phyloP scores from a whole-genome alignment of 30 jellyfish, hydroid and myxozoan species.

The Aurelia aurita region DNA sequence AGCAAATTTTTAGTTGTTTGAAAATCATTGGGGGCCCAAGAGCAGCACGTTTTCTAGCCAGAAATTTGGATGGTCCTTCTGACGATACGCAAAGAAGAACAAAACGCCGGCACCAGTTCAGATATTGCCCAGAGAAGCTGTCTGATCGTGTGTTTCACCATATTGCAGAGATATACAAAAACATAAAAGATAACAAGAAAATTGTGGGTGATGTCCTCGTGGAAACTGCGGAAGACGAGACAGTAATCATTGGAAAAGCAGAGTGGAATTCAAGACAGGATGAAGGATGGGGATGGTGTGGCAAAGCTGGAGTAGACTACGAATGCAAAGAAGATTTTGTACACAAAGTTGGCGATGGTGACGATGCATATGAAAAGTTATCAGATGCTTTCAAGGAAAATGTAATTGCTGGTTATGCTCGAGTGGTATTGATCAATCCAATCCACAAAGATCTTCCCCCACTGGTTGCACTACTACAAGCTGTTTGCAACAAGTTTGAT shows the following conservation, averaged over 20 bases:
- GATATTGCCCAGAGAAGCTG: slow-evolving; percentile 16
- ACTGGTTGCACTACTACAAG: slow-evolving; percentile 21
- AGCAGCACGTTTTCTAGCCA: slow-evolving; percentile 27
- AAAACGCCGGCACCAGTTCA: slow-evolving; percentile 26
- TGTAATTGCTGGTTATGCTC: slow-evolving; percentile 12
- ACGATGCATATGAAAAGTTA: slow-evolving; percentile 26
- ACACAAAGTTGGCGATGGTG: slow-evolving; percentile 24
- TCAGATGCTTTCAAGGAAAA: slow-evolving; percentile 26
- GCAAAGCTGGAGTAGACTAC: slow-evolving; percentile 35
- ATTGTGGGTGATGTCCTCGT: slow-evolving; percentile 1
- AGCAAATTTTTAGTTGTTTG: slow-evolving; percentile 23
- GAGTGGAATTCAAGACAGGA: slow-evolving; percentile 13
- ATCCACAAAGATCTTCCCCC: slow-evolving; percentile 37
- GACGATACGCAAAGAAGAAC: slow-evolving; percentile 33
- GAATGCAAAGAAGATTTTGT: slow-evolving; percentile 19
- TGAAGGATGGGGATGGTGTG: slow-evolving; percentile 55
- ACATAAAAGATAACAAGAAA: slow-evolving; percentile 1
- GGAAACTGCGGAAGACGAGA: slow-evolving; percentile 40
- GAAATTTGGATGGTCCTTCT: slow-evolving; percentile 26
- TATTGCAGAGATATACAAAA: not conserved
- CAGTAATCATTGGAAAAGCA: slow-evolving; percentile 24
- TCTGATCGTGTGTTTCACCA: slow-evolving; percentile 23
- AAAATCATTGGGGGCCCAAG: slow-evolving; percentile 27
- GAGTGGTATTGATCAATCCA: slow-evolving; percentile 46
- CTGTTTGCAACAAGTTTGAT: slow-evolving; percentile 25